Conservation (phyloP, 2,113 vertebrate genomes). For the Alethe castanea region DNA sequence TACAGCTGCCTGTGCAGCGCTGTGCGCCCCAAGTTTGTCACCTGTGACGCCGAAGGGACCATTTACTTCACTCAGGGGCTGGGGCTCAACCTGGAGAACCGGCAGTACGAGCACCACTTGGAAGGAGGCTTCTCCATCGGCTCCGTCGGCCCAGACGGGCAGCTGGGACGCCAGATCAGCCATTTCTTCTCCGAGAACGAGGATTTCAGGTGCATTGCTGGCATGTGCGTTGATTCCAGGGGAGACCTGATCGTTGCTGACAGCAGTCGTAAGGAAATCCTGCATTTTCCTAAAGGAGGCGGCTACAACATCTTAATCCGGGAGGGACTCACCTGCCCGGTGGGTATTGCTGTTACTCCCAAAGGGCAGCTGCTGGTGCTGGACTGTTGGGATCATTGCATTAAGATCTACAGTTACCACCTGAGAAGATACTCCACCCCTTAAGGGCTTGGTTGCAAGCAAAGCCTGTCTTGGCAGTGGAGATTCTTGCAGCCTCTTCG, state of each 20-base stretch:
- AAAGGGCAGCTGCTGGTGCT: slow-evolving; percentile 95
- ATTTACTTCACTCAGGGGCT: slow-evolving; percentile 97
- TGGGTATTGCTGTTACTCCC: slow-evolving; percentile 91
- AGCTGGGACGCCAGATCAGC: slow-evolving; percentile 92
- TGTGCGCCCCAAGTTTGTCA: slow-evolving; percentile 94
- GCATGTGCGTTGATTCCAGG: slow-evolving; percentile 93
- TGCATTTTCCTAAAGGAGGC: slow-evolving; percentile 95
- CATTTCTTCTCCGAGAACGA: slow-evolving; percentile 95
- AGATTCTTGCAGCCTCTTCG: background rate
- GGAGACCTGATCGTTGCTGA: slow-evolving; percentile 95
- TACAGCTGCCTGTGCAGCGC: slow-evolving; percentile 92
- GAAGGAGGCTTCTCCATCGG: slow-evolving; percentile 96
- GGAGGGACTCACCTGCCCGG: slow-evolving; percentile 90
- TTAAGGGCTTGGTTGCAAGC: background rate
- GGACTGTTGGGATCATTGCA: slow-evolving; percentile 98
- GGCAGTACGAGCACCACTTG: slow-evolving; percentile 91
- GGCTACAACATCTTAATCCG: slow-evolving; percentile 90
- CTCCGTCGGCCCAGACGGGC: slow-evolving; percentile 88
- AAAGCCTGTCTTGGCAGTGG: background rate
- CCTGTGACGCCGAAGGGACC: slow-evolving; percentile 88
- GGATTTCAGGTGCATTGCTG: slow-evolving; percentile 97
- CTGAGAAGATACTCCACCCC: slow-evolving; percentile 84
- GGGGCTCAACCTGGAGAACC: slow-evolving; percentile 92
- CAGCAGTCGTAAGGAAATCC: slow-evolving; percentile 92
- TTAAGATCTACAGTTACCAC: slow-evolving; percentile 95